These are phyloP conservation scores for Drosophila simulans DNA, from an alignment of 1,140 invertebrate species.

Conservation along the genomic window DNA sequence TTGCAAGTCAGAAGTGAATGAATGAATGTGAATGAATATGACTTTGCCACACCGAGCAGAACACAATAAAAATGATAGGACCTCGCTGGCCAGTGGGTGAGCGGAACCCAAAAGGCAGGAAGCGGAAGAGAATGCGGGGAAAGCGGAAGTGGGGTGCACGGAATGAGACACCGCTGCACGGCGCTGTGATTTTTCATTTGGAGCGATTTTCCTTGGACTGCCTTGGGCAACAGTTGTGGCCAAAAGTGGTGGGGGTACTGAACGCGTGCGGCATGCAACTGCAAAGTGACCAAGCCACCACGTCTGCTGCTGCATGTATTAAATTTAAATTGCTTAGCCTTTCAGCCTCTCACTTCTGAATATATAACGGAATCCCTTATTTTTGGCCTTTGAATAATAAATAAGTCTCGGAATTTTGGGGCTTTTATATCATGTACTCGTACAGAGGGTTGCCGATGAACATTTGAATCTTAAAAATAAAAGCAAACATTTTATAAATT, in stretches of 20 bases:
- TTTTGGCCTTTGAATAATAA: conserved; percentile 66
- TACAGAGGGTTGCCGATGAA: neutral
- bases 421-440: conserved; percentile 1
- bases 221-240: conserved; percentile 64
- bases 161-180: conserved; percentile 54
- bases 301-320: conserved; percentile 49
- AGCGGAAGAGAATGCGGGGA: neutral
- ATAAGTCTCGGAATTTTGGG: conserved; percentile 21
- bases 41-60: conserved; percentile 59
- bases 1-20: conserved; percentile 75
- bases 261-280: conserved; percentile 73
- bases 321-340: conserved; percentile 60
- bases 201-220: conserved; percentile 45
- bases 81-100: conserved; percentile 21
- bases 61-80: conserved; percentile 71
- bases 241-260: conserved; percentile 29
- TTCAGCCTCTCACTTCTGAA: conserved; percentile 27
- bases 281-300: conserved; percentile 52
- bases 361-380: conserved; percentile 24
- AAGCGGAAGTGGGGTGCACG: conserved; percentile 44
- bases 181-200: conserved; percentile 79
- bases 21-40: conserved; percentile 77
- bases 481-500: too few relatives aligned
- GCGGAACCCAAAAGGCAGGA: conserved; percentile 2
- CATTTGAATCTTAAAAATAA: too few relatives aligned